phyloP scores from a whole-genome alignment of 2,888 invertebrate species.

The Sepioteuthis lessoniana region DNA sequence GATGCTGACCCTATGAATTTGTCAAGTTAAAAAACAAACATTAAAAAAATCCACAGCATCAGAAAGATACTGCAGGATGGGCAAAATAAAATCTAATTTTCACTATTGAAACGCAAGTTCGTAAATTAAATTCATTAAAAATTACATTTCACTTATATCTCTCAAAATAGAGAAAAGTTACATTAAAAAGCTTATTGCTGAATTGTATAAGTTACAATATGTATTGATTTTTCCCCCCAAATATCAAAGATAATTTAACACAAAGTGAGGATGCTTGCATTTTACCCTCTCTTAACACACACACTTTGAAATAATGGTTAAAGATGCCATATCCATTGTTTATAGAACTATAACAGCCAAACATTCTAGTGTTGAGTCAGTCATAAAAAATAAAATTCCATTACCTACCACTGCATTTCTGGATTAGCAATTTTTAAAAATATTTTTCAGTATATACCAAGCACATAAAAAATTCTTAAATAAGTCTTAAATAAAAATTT shows the following conservation, averaged over 20 bases:
- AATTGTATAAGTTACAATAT: neutral
- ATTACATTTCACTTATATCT: neutral
- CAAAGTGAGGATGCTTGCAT: too few relatives aligned
- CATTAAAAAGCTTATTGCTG: neutral
- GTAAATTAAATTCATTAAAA: neutral
- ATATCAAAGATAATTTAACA: too few relatives aligned
- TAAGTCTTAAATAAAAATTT: too few relatives aligned
- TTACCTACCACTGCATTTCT: constrained; percentile 1
- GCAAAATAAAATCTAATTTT: neutral
- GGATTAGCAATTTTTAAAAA: neutral
- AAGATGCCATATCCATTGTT: neutral
- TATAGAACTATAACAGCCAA: neutral
- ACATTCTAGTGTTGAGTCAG: constrained; percentile 1
- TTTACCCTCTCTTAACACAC: too few relatives aligned
- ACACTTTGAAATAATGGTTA: neutral
- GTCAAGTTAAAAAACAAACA: neutral
- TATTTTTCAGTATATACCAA: neutral
- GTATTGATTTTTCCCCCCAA: neutral
- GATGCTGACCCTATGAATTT: too few relatives aligned
- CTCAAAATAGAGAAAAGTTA: neutral
- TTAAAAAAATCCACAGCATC: neutral
- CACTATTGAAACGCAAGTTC: neutral
- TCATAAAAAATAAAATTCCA: neutral
- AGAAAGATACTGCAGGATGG: neutral
- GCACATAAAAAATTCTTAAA: neutral